These are phyloP conservation scores for Sterna hirundo DNA, from an alignment of 2,113 vertebrate genomes.

Conservation along the genomic window DNA sequence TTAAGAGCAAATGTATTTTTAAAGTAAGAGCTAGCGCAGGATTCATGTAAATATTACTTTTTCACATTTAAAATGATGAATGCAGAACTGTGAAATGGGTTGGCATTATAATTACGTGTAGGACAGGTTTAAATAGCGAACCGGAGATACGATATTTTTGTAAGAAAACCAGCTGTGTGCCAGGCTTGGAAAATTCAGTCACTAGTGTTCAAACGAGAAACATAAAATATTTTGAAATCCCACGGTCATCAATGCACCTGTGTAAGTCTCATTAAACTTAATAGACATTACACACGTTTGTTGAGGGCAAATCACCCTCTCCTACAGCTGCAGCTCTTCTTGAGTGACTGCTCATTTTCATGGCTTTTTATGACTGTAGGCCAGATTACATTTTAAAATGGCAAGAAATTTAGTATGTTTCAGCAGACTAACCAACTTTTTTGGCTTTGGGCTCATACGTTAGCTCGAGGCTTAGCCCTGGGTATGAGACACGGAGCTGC, in stretches of 20 bases:
- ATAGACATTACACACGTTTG: not conserved
- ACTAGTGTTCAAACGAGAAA: not conserved
- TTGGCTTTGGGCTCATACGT: not conserved
- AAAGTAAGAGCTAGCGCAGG: not conserved
- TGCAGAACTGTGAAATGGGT: not conserved
- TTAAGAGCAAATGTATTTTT: not conserved
- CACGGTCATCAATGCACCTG: not conserved
- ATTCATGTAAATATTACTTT: not conserved
- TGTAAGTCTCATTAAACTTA: not conserved
- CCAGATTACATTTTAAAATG: not conserved
- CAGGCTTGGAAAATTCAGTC: not conserved
- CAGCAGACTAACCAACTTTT: not conserved
- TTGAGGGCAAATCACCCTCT: not conserved
- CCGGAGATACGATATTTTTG: not conserved
- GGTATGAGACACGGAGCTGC: not conserved
- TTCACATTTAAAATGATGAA: not conserved
- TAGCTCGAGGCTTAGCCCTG: not conserved
- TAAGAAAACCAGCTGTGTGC: not conserved
- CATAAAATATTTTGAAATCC: not conserved
- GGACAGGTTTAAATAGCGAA: not conserved
- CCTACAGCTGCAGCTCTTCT: constrained; percentile 1
- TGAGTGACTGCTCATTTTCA: not conserved
- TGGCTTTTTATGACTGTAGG: not conserved
- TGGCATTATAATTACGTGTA: not conserved
- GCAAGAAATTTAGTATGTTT: not conserved